These are phyloP conservation scores for Melierax canorus DNA, from an alignment of 2,113 vertebrate genomes.

Conservation along the genomic window DNA sequence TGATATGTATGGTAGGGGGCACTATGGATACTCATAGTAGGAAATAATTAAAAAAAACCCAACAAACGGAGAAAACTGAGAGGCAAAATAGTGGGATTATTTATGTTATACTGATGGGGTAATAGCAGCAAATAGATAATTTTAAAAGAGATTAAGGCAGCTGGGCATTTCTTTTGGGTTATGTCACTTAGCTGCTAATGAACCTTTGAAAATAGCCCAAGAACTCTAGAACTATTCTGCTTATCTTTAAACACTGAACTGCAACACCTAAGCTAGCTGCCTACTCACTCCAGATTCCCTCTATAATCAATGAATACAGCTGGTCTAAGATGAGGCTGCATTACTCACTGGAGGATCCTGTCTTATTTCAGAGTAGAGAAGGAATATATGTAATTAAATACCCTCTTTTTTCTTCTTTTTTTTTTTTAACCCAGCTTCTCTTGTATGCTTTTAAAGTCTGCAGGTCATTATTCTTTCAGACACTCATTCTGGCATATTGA, in stretches of 20 bases:
- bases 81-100: neutral
- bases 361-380: neutral
- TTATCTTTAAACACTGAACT: neutral
- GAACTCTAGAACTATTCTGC: neutral
- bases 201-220: neutral
- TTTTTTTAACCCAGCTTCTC: neutral
- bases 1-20: accelerated
- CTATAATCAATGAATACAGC: neutral
- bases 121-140: neutral
- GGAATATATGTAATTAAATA: neutral
- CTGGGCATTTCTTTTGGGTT: neutral
- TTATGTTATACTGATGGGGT: neutral
- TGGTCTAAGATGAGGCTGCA: neutral
- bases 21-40: neutral
- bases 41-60: neutral
- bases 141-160: neutral
- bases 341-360: neutral
- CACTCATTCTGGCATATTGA: neutral
- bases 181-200: neutral
- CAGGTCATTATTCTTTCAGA: neutral
- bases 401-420: accelerated
- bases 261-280: neutral
- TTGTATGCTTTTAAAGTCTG: neutral
- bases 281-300: neutral
- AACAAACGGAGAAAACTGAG: neutral